phyloP scores from a whole-genome alignment of 2,888 invertebrate genomes.

The Epirrhoe alternata region DNA sequence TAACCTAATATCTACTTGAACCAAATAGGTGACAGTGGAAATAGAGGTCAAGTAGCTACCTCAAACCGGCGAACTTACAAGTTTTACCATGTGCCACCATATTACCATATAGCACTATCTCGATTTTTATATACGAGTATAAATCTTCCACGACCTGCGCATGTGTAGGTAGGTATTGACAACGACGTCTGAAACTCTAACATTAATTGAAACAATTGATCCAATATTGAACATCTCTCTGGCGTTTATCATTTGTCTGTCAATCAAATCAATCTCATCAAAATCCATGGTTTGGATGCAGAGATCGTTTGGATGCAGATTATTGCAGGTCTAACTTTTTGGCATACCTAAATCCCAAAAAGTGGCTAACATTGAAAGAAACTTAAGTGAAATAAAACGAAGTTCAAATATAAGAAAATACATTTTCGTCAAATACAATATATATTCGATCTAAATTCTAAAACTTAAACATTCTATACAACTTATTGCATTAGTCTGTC shows the following conservation, averaged over 20 bases:
- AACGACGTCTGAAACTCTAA: constrained; percentile 14
- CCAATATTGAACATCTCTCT: not conserved
- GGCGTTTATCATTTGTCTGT: constrained; percentile 6
- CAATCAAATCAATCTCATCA: too few relatives aligned
- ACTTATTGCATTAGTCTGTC: constrained; percentile 15
- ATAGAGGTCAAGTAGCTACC: too few relatives aligned
- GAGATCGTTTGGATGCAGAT: not conserved
- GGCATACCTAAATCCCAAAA: too few relatives aligned
- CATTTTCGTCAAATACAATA: constrained; percentile 7
- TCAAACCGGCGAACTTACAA: too few relatives aligned
- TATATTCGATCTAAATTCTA: constrained; percentile 10
- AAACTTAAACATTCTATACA: constrained; percentile 15
- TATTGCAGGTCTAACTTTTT: not conserved
- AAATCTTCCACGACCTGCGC: constrained; percentile 16
- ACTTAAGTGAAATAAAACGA: not conserved
- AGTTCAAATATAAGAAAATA: constrained; percentile 2
- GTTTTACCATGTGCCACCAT: too few relatives aligned
- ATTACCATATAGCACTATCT: not conserved
- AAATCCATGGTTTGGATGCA: too few relatives aligned
- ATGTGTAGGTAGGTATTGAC: not conserved
- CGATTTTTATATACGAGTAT: constrained; percentile 3
- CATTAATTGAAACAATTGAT: constrained; percentile 29
- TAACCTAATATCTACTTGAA: too few relatives aligned
- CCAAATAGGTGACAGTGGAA: too few relatives aligned
- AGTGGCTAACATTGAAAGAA: too few relatives aligned